phyloP scores from a whole-genome alignment of 2,888 invertebrate species.

The Automeris io region DNA sequence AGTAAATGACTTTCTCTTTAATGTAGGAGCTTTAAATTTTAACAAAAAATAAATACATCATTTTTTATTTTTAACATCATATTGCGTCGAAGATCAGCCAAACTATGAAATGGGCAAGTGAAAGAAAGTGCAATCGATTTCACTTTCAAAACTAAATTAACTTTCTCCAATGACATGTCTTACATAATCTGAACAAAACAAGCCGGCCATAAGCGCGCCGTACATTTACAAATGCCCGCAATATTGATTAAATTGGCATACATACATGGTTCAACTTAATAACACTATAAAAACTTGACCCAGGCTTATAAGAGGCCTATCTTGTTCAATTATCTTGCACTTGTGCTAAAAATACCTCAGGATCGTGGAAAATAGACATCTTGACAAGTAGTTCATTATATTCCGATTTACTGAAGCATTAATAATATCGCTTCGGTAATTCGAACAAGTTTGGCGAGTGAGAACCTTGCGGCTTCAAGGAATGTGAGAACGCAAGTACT shows the following conservation, averaged over 20 bases:
- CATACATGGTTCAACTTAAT: conserved; percentile 8
- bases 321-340: conserved; percentile 1
- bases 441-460: conserved; percentile 9
- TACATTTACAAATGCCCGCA: conserved; percentile 65
- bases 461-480: conserved; percentile 14
- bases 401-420: conserved; percentile 19
- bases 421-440: conserved; percentile 10
- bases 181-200: conserved; percentile 69
- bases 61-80: not conserved
- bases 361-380: conserved; percentile 3
- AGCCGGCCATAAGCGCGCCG: conserved; percentile 54
- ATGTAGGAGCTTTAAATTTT: not conserved
- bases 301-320: not conserved
- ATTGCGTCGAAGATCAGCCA: conserved; percentile 39
- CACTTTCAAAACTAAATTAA: conserved; percentile 77
- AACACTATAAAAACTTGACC: not conserved
- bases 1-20: too few species aligned
- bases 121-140: conserved; percentile 77
- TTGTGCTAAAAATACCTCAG: not conserved
- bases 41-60: not conserved
- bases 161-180: conserved; percentile 76
- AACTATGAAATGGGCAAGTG: conserved; percentile 68
- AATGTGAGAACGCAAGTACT: conserved; percentile 12
- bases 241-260: not conserved
- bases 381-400: conserved; percentile 7